phyloP scores from a whole-genome alignment of 2,888 invertebrate species.

The Athripsodes cinereus region DNA sequence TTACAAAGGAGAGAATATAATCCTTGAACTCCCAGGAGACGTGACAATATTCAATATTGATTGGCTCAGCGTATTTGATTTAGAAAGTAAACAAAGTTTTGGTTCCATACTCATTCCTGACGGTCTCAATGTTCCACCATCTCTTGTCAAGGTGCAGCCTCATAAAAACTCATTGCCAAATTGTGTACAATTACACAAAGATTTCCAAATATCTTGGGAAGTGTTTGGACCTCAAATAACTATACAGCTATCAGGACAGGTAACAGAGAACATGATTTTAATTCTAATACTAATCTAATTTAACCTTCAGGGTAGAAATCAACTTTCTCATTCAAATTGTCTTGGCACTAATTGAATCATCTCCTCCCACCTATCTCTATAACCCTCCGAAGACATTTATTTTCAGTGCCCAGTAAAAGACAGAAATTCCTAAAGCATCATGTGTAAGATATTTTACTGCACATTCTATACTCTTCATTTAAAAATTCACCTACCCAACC shows the following conservation, averaged over 20 bases:
- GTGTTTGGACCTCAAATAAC: slow-evolving; percentile 85
- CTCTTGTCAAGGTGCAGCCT: slow-evolving; percentile 59
- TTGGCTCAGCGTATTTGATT: slow-evolving; percentile 79
- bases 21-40: slow-evolving; percentile 72
- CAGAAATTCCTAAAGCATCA: too few relatives aligned
- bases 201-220: slow-evolving; percentile 83
- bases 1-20: slow-evolving; percentile 69
- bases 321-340: too few relatives aligned
- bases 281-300: too few relatives aligned
- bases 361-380: too few relatives aligned
- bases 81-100: slow-evolving; percentile 58
- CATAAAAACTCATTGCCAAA: slow-evolving; percentile 67
- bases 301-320: too few relatives aligned
- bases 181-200: slow-evolving; percentile 79
- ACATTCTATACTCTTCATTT: too few relatives aligned
- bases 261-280: slow-evolving; percentile 33
- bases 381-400: too few relatives aligned
- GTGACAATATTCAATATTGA: slow-evolving; percentile 73
- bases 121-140: slow-evolving; percentile 80
- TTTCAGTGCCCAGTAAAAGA: too few relatives aligned
- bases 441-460: too few relatives aligned
- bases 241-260: slow-evolving; percentile 73
- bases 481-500: too few relatives aligned
- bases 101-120: slow-evolving; percentile 75
- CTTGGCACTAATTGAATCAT: too few relatives aligned